Evolutionary conservation across 2,888 invertebrate genomes (phyloP).

Genomic region (Plagiodera versicolora): DNA sequence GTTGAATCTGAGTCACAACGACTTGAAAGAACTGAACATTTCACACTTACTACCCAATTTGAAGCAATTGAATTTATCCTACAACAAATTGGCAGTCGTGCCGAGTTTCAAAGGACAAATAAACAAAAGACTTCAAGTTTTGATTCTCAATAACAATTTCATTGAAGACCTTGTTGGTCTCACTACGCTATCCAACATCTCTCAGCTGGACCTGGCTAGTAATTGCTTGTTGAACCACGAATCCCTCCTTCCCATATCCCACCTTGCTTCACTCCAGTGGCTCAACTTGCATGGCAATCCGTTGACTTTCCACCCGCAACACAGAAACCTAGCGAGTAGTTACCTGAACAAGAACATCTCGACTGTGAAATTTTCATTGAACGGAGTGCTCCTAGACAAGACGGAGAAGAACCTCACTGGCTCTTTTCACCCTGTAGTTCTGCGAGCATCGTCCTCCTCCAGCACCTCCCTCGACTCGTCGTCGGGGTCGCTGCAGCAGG

Average conservation of each 20-base stretch:
- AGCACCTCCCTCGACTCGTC: constrained; percentile 32
- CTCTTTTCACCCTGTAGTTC: constrained; percentile 46
- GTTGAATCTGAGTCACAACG: constrained; percentile 68
- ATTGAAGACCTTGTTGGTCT: constrained; percentile 64
- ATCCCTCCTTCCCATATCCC: constrained; percentile 59
- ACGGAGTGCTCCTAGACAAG: constrained; percentile 58
- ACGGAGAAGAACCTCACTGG: constrained; percentile 58
- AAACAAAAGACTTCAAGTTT: constrained; percentile 55
- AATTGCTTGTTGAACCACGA: constrained; percentile 66
- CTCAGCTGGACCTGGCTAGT: constrained; percentile 64
- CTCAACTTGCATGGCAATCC: constrained; percentile 66
- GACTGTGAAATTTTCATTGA: constrained; percentile 59
- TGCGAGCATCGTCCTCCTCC: constrained; percentile 20
- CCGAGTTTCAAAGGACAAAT: constrained; percentile 62
- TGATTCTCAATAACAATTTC: constrained; percentile 66
- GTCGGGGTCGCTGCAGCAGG: constrained; percentile 25
- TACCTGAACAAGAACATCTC: constrained; percentile 61
- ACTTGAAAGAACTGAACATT: constrained; percentile 58
- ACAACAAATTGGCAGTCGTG: constrained; percentile 61
- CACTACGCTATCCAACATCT: constrained; percentile 58
- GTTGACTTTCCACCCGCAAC: constrained; percentile 62
- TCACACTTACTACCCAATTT: constrained; percentile 64
- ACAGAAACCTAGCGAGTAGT: constrained; percentile 59
- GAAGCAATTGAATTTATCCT: constrained; percentile 66
- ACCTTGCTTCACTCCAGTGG: constrained; percentile 59